phyloP scores from a whole-genome alignment of 2,797 vertebrate genomes.

The Molothrus ater region DNA sequence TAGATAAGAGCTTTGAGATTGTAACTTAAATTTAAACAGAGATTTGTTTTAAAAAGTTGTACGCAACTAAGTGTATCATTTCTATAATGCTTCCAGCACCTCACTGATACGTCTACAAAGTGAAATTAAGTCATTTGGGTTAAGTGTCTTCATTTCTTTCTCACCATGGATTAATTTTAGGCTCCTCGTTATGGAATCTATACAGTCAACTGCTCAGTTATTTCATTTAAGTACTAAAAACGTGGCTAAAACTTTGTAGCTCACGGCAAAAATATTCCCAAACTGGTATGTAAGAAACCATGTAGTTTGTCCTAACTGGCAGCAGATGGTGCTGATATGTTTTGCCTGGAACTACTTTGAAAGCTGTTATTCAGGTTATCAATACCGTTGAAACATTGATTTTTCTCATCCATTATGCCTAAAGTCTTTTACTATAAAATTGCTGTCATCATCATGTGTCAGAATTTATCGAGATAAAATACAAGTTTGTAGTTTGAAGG shows the following conservation, averaged over 20 bases:
- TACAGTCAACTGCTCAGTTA: background rate
- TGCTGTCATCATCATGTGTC: background rate
- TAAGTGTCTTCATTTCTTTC: background rate
- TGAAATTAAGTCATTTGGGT: background rate
- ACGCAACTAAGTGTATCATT: accelerated
- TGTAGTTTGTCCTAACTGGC: background rate
- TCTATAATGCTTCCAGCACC: background rate
- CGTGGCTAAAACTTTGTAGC: accelerated
- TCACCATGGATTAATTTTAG: background rate
- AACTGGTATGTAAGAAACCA: accelerated
- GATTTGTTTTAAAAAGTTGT: background rate
- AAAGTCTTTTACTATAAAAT: background rate
- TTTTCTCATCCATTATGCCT: background rate
- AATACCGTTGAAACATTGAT: accelerated
- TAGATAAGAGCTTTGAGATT: background rate
- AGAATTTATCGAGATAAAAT: background rate
- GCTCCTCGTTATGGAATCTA: background rate
- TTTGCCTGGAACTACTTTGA: background rate
- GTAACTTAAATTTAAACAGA: background rate
- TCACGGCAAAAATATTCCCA: background rate
- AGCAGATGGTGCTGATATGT: conserved; percentile 55
- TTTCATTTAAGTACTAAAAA: background rate
- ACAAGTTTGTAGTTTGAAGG: background rate
- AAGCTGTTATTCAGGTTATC: background rate
- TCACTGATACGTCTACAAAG: background rate